Evolutionary conservation across 2,797 vertebrate species (phyloP), one percentile per base, ranked within the genome.

Genomic region (Cheirogaleus major): DNA sequence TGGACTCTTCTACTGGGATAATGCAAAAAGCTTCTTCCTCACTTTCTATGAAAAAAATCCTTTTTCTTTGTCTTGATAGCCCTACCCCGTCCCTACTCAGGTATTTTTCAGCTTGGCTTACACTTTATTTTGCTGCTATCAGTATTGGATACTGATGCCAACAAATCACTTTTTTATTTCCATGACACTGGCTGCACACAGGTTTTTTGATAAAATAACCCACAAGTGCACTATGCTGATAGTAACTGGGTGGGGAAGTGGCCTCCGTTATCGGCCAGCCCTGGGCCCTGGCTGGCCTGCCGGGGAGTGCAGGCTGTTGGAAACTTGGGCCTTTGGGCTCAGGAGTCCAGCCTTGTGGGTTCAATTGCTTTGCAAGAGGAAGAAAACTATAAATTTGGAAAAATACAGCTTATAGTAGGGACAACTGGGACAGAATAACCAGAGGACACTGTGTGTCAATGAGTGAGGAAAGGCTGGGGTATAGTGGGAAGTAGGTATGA

Each of bases 141-240:
- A 11, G 55, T 11, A 57, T 57, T 57, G 55, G 9, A 25, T 11
- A 57, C 20, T 92, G 93, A 91, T 20, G 88, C 97, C 96, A 95
- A 93, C 75, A 97, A 92, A 97, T 97, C 95, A 41, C 85, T 96
- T 96, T 97, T 94, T 84, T 63, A 97, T 98, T 98, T 97, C 98
- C 98, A 98, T 98, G 97, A 98, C 97, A 99, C 98, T 91, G 14
- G 91, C 93, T 82, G 75, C 97, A 95, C 95, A 38, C 96, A 91
- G 96, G 95, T 97, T 97, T 61, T 22, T 69, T 97, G 98, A 97
- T 93, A 97, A 91, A 98, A 98, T 94, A 88, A 95, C 79, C 69
- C 2, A 32, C 79, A 95, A 90, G 96, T 91, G 55, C 91, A 94
- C 45, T 75, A 12, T 94, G 32, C 89, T 95, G 94, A 9, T 41